Evolutionary conservation across 1,140 invertebrate genomes (phyloP).

Genomic region (Wasmannia auropunctata): DNA sequence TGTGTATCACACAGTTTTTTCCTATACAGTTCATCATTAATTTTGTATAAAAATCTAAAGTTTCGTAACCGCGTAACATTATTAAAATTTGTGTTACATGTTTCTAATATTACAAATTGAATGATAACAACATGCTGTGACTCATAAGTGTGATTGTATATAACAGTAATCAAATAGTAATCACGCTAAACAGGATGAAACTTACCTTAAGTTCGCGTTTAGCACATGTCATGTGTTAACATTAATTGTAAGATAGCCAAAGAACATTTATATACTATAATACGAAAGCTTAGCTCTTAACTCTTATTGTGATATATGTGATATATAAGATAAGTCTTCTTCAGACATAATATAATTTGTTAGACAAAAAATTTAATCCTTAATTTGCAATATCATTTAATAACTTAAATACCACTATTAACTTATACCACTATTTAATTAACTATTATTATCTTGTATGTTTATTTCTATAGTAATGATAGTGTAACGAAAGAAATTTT

Average conservation of each 20-base stretch:
- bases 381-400: slow-evolving; percentile 6
- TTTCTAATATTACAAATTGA: not conserved
- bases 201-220: not conserved
- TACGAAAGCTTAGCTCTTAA: not conserved
- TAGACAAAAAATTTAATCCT: not conserved
- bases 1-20: not conserved
- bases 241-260: not conserved
- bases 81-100: not conserved
- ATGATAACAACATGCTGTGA: not conserved
- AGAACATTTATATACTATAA: slow-evolving; percentile 5
- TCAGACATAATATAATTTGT: slow-evolving; percentile 33
- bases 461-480: not conserved
- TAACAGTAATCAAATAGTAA: not conserved
- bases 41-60: slow-evolving; percentile 17
- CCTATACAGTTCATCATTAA: not conserved
- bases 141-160: not conserved
- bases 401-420: not conserved
- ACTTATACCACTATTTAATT: not conserved
- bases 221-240: not conserved
- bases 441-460: slow-evolving; percentile 5
- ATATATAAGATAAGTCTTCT: not conserved
- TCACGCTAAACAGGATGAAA: not conserved
- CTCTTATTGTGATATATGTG: not conserved
- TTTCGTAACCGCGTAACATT: not conserved
- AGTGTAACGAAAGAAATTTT: slow-evolving; percentile 4